Conservation (phyloP, 2,888 invertebrate genomes). For the Cataglyphis albicans region DNA sequence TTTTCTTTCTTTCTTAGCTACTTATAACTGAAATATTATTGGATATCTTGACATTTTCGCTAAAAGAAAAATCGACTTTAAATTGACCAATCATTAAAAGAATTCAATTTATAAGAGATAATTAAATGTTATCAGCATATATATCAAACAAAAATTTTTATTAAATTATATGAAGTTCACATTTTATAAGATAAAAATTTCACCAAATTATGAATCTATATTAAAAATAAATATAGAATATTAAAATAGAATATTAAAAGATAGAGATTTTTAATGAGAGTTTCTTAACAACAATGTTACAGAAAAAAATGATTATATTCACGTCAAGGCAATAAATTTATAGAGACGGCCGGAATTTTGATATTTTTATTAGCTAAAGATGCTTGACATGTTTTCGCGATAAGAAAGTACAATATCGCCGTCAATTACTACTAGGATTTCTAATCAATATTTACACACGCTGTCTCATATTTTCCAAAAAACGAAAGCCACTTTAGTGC, state of each 20-base stretch:
- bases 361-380: conserved; percentile 55
- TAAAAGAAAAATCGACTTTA: not conserved
- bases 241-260: not conserved
- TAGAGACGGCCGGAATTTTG: conserved; percentile 12
- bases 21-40: not conserved
- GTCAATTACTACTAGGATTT: conserved; percentile 63
- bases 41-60: not conserved
- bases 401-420: conserved; percentile 51
- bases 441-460: conserved; percentile 56
- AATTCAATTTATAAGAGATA: not conserved
- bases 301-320: conserved; percentile 37
- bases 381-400: conserved; percentile 55
- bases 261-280: not conserved
- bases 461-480: conserved; percentile 54
- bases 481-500: not conserved
- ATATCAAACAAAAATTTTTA: not conserved
- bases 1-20: not conserved
- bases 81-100: not conserved
- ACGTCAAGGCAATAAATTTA: conserved; percentile 62
- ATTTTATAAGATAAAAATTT: not conserved
- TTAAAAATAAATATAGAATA: not conserved
- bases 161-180: not conserved
- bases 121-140: not conserved
- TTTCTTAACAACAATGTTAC: not conserved
- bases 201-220: not conserved